Percentiles rank a stretch among this genome's conserved stretches.
These are phyloP conservation scores for Drosophila borealis DNA, from an alignment of 2,888 invertebrate species.

Conservation along the genomic window DNA sequence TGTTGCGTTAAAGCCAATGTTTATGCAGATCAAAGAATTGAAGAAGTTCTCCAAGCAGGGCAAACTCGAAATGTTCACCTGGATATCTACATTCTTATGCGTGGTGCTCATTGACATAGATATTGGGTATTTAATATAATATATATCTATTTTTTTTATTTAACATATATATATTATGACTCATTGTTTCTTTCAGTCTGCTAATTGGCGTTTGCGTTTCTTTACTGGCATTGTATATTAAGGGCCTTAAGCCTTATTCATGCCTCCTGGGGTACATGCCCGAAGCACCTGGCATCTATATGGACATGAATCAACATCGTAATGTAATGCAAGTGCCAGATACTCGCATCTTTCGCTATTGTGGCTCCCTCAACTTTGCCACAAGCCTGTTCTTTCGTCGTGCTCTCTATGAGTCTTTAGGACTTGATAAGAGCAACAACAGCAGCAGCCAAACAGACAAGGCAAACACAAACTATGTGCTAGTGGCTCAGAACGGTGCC, in stretches of 20 bases:
- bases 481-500: conserved; percentile 58
- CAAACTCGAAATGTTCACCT: conserved; percentile 89
- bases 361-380: conserved; percentile 89
- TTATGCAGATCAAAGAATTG: conserved; percentile 89
- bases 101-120: conserved; percentile 92
- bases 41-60: conserved; percentile 88
- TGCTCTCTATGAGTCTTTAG: conserved; percentile 86
- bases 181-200: conserved; percentile 75
- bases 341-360: conserved; percentile 89
- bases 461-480: conserved; percentile 50
- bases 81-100: conserved; percentile 90
- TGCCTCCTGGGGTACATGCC: conserved; percentile 88
- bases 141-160: not conserved
- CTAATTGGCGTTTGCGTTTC: conserved; percentile 89
- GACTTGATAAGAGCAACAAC: conserved; percentile 80
- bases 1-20: conserved; percentile 92
- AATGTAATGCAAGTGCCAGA: conserved; percentile 88
- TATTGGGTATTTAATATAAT: conserved; percentile 86
- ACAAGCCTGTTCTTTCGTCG: conserved; percentile 87
- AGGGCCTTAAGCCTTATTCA: conserved; percentile 88
- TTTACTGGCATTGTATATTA: conserved; percentile 88
- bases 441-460: conserved; percentile 15
- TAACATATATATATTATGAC: not conserved
- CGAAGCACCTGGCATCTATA: conserved; percentile 88
- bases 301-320: conserved; percentile 88